Base-by-base conservation (phyloP, 2,888 invertebrate genomes). In the Bombylius discolor region DNA sequence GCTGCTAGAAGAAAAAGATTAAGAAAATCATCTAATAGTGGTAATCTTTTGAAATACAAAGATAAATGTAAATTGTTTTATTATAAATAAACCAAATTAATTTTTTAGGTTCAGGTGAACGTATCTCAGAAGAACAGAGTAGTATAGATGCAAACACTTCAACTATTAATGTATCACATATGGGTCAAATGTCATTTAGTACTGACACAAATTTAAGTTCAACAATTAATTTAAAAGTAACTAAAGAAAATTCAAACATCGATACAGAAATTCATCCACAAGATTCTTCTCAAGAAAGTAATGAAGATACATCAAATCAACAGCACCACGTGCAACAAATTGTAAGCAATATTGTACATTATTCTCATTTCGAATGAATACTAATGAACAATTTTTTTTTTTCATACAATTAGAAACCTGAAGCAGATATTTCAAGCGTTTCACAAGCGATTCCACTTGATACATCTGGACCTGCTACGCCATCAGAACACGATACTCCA, bases 1-100 rank as follows among this genome's bases (percentile, higher is more conserved):
- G 83, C 87, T 5, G 82, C 87, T 12, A 51, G 79, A 74, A 66
- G 78, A 78, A 60, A 72, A 76, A 67, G 84, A 59, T 72, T 84
- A 66, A 72, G 84, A 62, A 84, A 84, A 71, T 78, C 81, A 31
- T 84, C 84, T 9, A 83, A 72, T 63, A 73, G 81, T 56, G 83
- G 83, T 60, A 62, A 62, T 55, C 31, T 31, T 57, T 44, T 44
- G 23, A 14, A 14, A 36, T 12, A 6, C 32, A 9, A 31, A 6
- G 13, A 45, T 32, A 13, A 32, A 4, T 51, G 3, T 51, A 33
- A 9, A n/a, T 23, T 23, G 14, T 14, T 36, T 11, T 11, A 11
- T 39, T 50, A 23, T 44, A 52, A 8, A 6, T 47, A 33, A 33
- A n/a, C 13, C 11, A 45, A n/a, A 44, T 32, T 51, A 32, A 31